Conservation (phyloP, 30 jellyfish, hydroid and myxozoan species). For the Haliclystus octoradiatus region DNA sequence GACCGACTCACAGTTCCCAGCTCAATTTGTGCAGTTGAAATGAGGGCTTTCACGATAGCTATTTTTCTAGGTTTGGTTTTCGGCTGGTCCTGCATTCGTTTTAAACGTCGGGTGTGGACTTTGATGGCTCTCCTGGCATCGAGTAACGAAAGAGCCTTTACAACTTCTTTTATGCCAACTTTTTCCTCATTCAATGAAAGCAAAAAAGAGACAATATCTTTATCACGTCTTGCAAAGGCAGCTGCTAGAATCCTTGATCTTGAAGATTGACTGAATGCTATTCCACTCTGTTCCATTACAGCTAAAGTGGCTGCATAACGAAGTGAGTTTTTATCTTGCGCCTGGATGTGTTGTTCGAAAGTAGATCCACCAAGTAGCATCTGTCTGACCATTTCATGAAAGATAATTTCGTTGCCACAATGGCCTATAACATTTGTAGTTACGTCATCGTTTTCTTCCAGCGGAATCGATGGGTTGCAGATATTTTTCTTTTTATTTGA, state of each 20-base stretch:
- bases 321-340: constrained; percentile 11
- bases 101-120: constrained; percentile 12
- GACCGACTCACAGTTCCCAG: constrained; percentile 27
- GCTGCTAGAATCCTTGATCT: constrained; percentile 43
- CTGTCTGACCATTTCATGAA: no score
- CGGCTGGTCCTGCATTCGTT: constrained; percentile 45
- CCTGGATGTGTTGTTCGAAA: constrained; percentile 30
- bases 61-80: constrained; percentile 23
- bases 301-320: constrained; percentile 37
- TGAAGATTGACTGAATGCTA: constrained; percentile 13
- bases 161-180: constrained; percentile 41
- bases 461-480: no score
- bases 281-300: constrained; percentile 2
- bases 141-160: constrained; percentile 28
- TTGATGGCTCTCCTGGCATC: constrained; percentile 31
- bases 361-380: constrained; percentile 7
- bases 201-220: constrained; percentile 27
- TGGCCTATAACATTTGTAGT: no score
- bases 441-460: no score
- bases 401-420: no score
- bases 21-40: constrained; percentile 19
- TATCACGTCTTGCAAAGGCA: constrained; percentile 52
- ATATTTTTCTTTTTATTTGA: no score
- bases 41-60: constrained; percentile 26
- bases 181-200: constrained; percentile 24